phyloP scores from a whole-genome alignment of 2,113 vertebrate species.

The mouse (Mus musculus) region GRCm39 chr16:9614501-9615000 shows the following conservation, averaged over 20 bases:
- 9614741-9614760: neutral
- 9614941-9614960: neutral
- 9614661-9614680: neutral
- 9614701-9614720: neutral
- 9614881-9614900: slow-evolving; percentile 18
- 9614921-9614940: neutral
- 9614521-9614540: neutral
- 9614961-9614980: neutral
- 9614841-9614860: slow-evolving; percentile 32
- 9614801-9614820: slow-evolving; percentile 53
- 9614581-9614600: neutral
- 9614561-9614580: neutral
- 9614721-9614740: neutral
- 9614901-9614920: slow-evolving; percentile 17
- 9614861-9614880: neutral
- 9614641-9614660: neutral
- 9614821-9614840: slow-evolving; percentile 28
- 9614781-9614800: slow-evolving; percentile 33
- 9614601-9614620: neutral
- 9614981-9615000: neutral
- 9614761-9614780: neutral
- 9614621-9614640: neutral
- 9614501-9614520: neutral
- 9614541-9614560: neutral
- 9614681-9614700: neutral